Percentiles rank a stretch among this genome's conserved stretches.
Conservation (phyloP, 2,888 invertebrate genomes). For the Drosophila mimica region DNA sequence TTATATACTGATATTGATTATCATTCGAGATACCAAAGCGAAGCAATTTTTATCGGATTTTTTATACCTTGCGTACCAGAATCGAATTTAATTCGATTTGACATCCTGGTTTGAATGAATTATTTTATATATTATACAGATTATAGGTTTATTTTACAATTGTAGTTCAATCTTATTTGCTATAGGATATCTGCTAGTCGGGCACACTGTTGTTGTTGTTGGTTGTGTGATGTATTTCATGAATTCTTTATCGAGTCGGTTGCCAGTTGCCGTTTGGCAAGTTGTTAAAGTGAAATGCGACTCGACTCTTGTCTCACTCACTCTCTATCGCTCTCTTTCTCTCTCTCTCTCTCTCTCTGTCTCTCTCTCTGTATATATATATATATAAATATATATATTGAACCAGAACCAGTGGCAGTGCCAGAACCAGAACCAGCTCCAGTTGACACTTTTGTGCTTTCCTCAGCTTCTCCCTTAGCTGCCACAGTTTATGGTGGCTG, state of each 20-base stretch:
- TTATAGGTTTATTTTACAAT: background rate
- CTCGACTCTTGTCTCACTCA: background rate
- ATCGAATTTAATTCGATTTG: background rate
- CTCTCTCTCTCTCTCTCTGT: background rate
- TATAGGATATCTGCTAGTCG: background rate
- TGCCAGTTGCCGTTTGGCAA: constrained; percentile 46
- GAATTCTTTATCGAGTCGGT: constrained; percentile 69
- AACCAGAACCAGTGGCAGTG: background rate
- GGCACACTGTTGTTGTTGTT: constrained; percentile 10
- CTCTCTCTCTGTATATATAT: background rate
- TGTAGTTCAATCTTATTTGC: background rate
- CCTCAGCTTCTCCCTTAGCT: background rate
- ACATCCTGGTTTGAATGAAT: background rate
- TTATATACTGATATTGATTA: background rate
- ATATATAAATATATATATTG: background rate
- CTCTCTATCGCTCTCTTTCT: background rate
- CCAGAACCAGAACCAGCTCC: constrained; percentile 8
- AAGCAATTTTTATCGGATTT: background rate
- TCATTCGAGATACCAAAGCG: background rate
- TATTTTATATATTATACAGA: background rate
- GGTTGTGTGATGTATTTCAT: constrained; percentile 62
- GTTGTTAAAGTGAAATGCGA: constrained; percentile 72
- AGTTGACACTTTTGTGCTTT: constrained; percentile 3
- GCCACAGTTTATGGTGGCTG: constrained; percentile 6
- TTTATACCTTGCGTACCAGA: background rate